Conservation (phyloP, 2,888 invertebrate species). For the Plebejus argus region DNA sequence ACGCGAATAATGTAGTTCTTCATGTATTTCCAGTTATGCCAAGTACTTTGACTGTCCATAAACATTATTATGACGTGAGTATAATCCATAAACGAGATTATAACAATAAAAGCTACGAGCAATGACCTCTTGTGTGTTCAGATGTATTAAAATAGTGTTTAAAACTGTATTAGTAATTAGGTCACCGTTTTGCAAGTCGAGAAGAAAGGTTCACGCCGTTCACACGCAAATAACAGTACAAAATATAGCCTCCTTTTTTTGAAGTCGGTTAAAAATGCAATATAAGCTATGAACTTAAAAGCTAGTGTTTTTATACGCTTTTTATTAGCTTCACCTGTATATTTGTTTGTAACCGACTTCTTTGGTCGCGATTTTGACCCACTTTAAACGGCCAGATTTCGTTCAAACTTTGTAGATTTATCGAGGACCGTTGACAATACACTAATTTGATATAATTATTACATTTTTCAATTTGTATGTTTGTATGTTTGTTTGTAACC, state of each 20-base stretch:
- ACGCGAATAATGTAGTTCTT: not conserved
- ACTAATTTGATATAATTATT: no score
- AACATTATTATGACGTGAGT: not conserved
- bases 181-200: conserved; percentile 16
- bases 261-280: no score
- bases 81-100: not conserved
- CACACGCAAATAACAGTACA: not conserved
- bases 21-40: not conserved
- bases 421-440: no score
- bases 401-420: no score
- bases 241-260: no score
- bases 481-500: no score
- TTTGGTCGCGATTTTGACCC: no score
- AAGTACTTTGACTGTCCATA: not conserved
- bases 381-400: no score
- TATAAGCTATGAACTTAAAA: not conserved
- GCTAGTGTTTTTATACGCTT: no score
- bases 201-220: conserved; percentile 4
- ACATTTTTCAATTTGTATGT: no score
- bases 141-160: conserved; percentile 9
- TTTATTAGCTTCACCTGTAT: no score
- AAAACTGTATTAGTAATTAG: conserved; percentile 14
- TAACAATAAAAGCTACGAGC: not conserved
- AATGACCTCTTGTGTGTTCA: not conserved
- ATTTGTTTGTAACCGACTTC: no score